These are phyloP conservation scores for Petroica traversi DNA, from an alignment of 2,113 vertebrate species.

Conservation along the genomic window DNA sequence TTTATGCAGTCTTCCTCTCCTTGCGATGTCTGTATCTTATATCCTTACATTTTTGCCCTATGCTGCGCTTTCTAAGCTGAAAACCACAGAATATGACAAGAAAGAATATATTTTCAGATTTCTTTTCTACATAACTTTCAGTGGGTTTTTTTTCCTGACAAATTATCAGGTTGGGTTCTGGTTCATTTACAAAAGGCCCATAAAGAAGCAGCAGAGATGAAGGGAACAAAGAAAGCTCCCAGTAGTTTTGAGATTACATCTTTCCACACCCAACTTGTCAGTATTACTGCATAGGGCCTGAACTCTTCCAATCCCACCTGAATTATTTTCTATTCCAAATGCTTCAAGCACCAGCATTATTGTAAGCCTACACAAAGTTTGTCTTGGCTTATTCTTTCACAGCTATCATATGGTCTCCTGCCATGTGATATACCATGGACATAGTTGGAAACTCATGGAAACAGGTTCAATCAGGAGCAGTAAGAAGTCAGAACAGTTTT, in stretches of 20 bases:
- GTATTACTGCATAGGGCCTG: neutral
- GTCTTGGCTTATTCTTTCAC: neutral
- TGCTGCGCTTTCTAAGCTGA: neutral
- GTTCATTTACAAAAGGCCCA: neutral
- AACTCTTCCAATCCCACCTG: neutral
- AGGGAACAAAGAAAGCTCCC: neutral
- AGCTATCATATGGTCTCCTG: neutral
- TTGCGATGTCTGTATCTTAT: neutral
- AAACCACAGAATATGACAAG: neutral
- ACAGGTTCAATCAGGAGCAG: neutral
- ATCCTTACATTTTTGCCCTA: neutral
- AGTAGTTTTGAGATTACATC: neutral
- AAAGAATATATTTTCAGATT: neutral
- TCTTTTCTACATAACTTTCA: neutral
- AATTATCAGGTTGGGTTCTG: neutral
- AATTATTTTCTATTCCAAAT: neutral
- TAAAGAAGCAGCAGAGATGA: neutral
- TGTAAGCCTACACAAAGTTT: neutral
- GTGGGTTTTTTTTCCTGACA: neutral
- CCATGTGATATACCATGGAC: neutral
- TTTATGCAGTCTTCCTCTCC: neutral
- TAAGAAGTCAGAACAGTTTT: neutral
- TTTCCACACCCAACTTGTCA: accelerated
- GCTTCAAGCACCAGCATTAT: neutral
- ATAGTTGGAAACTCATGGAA: neutral